These are phyloP conservation scores for Malacoctenus gilli DNA, from an alignment of 2,797 vertebrate genomes.

Conservation along the genomic window DNA sequence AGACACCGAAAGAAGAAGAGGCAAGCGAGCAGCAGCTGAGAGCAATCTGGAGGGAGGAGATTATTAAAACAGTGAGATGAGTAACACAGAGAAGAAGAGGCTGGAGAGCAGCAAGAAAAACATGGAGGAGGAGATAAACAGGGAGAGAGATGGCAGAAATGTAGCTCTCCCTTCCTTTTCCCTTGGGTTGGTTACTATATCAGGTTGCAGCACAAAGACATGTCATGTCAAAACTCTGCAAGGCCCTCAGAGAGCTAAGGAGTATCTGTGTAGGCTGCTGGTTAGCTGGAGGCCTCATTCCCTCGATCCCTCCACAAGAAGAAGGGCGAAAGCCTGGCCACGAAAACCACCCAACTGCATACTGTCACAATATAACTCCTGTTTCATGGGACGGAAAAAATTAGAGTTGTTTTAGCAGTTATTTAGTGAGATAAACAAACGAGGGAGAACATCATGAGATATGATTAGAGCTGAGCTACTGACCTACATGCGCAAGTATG, in stretches of 20 bases:
- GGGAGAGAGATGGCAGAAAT: slow-evolving; percentile 1
- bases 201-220: slow-evolving; percentile 12
- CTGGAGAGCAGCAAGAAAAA: not conserved
- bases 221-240: slow-evolving; percentile 26
- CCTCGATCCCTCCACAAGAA: not conserved
- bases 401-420: too few relatives aligned
- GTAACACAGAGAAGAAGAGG: not conserved
- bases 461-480: too few relatives aligned
- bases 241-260: slow-evolving; percentile 5
- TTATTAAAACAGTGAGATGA: slow-evolving; percentile 5
- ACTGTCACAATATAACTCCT: slow-evolving; percentile 6
- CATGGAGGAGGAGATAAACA: slow-evolving; percentile 2
- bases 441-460: too few relatives aligned
- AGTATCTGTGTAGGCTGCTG: not conserved
- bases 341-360: not conserved
- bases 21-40: not conserved
- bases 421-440: too few relatives aligned
- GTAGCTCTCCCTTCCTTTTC: slow-evolving; percentile 3
- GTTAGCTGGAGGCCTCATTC: slow-evolving; percentile 2
- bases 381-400: too few relatives aligned
- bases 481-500: not conserved
- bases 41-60: not conserved
- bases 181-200: slow-evolving; percentile 15
- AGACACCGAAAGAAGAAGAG: not conserved
- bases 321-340: not conserved